Conservation (phyloP, 35 echinoderm and acorn worm genomes). For the Stichopus chloronotus region DNA sequence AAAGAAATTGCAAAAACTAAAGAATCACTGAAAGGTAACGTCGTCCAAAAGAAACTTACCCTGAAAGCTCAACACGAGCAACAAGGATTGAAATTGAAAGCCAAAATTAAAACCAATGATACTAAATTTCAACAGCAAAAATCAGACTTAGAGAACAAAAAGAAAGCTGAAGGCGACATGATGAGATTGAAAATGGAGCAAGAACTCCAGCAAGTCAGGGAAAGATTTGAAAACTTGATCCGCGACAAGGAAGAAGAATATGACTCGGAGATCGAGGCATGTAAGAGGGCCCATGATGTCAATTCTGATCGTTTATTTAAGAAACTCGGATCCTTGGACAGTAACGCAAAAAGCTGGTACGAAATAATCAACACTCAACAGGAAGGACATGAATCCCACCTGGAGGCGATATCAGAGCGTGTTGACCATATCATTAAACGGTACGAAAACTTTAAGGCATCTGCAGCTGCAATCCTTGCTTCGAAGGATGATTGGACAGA, state of each 20-base stretch:
- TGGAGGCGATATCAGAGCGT: background rate
- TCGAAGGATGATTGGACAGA: constrained; percentile 17
- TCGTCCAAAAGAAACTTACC: background rate
- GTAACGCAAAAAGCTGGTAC: background rate
- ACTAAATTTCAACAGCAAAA: background rate
- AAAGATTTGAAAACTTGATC: background rate
- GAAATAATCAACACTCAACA: background rate
- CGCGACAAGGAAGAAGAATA: background rate
- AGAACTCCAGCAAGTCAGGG: constrained; percentile 3
- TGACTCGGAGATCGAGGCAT: background rate
- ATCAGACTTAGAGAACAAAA: background rate
- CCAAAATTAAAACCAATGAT: background rate
- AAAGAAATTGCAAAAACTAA: background rate
- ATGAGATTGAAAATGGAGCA: background rate
- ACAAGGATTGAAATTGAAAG: background rate
- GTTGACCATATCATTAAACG: background rate
- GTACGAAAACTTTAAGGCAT: background rate
- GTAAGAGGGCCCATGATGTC: background rate
- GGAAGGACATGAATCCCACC: background rate
- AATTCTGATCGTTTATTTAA: background rate
- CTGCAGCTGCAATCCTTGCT: background rate
- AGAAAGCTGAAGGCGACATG: background rate
- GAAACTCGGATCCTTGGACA: background rate
- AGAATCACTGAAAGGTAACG: background rate
- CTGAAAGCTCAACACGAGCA: background rate